These are phyloP conservation scores for Mesodorylaimus sp. DNA, from an alignment of 2,888 invertebrate species.

Conservation along the genomic window DNA sequence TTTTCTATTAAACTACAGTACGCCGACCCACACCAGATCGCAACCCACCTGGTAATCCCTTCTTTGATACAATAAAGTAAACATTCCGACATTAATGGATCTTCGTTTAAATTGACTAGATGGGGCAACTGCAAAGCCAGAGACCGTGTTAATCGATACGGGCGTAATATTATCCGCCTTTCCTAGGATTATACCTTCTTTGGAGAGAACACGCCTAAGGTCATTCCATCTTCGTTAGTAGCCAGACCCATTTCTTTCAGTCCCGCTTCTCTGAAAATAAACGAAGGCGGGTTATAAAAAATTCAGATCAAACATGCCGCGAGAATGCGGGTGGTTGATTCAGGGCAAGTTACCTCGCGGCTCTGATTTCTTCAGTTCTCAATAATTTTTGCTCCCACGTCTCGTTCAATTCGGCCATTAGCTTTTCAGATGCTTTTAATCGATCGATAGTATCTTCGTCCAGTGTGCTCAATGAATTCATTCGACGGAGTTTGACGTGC, in stretches of 20 bases:
- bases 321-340: too few species aligned
- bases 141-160: too few species aligned
- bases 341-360: slow-evolving; percentile 26
- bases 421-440: slow-evolving; percentile 89
- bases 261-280: slow-evolving; percentile 57
- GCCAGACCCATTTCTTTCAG: slow-evolving; percentile 55
- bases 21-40: too few species aligned
- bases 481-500: too few species aligned
- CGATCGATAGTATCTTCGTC: slow-evolving; percentile 94
- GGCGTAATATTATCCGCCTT: too few species aligned
- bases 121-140: too few species aligned
- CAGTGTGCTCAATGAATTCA: too few species aligned
- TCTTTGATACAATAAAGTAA: slow-evolving; percentile 93
- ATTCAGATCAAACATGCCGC: not conserved
- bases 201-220: slow-evolving; percentile 94
- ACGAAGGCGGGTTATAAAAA: not conserved
- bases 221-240: slow-evolving; percentile 85
- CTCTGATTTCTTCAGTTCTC: slow-evolving; percentile 77
- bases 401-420: slow-evolving; percentile 92
- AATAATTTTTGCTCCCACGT: slow-evolving; percentile 98
- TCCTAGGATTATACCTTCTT: too few species aligned
- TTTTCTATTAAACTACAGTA: too few species aligned
- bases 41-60: slow-evolving; percentile 53
- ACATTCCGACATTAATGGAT: slow-evolving; percentile 95
- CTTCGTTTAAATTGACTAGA: slow-evolving; percentile 92